Evolutionary conservation across 1,140 invertebrate genomes (phyloP), one percentile per base, ranked within the genome.

Genomic region (Acromyrmex heyeri): DNA sequence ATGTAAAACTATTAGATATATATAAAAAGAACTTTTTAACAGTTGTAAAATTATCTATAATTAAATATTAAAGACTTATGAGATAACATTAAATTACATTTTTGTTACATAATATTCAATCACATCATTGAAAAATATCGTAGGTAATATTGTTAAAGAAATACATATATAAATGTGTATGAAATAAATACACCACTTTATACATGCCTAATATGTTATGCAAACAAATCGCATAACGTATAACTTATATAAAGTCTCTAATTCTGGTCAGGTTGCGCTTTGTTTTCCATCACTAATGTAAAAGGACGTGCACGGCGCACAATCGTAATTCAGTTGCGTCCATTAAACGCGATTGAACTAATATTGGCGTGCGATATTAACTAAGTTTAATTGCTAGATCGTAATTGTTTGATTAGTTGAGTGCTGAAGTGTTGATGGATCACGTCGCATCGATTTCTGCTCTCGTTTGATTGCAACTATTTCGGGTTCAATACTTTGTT

Each of bases 341-440:
- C 65, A 83, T 90, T 88, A 86, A 90, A 86, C 50, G 48, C 67
- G 75, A 76, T 70, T 77, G 62, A 64, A 38, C 88, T 86, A 86
- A 88, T 89, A 89, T 89, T 86, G 73, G 70, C 87, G 69, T 67
- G 53, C 38, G 38, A 78, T 67, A 86, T 89, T 89, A 89, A 89
- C 76, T 48, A 82, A 77, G 79, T 88, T 67, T 88, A 75, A 27
- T 70, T 24, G 38, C 79, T 38, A 24, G 50, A 79, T 82, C n/a
- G 76, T 73, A 86, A 88, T 90, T 90, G 77, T 89, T 88, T 88
- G 61, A 86, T 88, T 78, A 72, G 69, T 57, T 61, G 76, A 86
- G 85, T 86, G 73, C 64, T 69, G n/a, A 83, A 83, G 69, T 83
- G 69, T 69, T 83, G 79, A 83, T 83, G 44, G 69, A 83, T 83